A percentile compares a stretch with the other conserved stretches of the same genome.
Evolutionary conservation across 2,888 invertebrate genomes (phyloP).

Genomic region (Patella pellucida): DNA sequence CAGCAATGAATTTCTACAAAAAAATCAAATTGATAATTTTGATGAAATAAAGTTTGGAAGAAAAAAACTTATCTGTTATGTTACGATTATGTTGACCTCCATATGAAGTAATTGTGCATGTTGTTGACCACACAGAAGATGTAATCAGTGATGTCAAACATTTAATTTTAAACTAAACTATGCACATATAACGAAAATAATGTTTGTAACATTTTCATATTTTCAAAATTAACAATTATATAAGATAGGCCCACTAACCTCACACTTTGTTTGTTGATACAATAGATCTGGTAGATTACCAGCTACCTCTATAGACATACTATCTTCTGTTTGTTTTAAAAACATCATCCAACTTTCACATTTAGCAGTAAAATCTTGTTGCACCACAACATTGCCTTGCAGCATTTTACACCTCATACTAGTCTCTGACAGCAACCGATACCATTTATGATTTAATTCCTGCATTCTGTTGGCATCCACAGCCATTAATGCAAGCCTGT

Average conservation of each 20-base stretch:
- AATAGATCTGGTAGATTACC: slow-evolving; percentile 61
- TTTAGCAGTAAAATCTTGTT: slow-evolving; percentile 66
- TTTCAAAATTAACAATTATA: too few species aligned
- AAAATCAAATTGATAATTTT: background rate
- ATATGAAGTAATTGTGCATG: too few species aligned
- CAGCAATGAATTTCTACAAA: slow-evolving; percentile 64
- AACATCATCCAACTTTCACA: slow-evolving; percentile 68
- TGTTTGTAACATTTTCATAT: too few species aligned
- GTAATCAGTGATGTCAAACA: background rate
- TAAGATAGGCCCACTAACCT: slow-evolving; percentile 52
- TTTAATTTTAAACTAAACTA: background rate
- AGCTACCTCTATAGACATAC: slow-evolving; percentile 59
- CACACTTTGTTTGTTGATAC: slow-evolving; percentile 62
- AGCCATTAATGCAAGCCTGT: slow-evolving; percentile 60
- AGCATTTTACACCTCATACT: slow-evolving; percentile 55
- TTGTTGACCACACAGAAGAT: too few species aligned
- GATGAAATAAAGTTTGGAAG: too few species aligned
- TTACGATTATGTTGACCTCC: too few species aligned
- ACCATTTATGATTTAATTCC: slow-evolving; percentile 64
- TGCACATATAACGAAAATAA: background rate
- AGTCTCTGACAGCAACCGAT: slow-evolving; percentile 49
- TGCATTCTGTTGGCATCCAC: slow-evolving; percentile 51
- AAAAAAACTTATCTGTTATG: too few species aligned
- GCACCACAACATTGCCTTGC: slow-evolving; percentile 58
- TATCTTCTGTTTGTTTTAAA: slow-evolving; percentile 63